Evolutionary conservation across 1,140 invertebrate species (phyloP), one percentile per base, ranked within the genome.

Genomic region (Akabosia matsudoensis): DNA sequence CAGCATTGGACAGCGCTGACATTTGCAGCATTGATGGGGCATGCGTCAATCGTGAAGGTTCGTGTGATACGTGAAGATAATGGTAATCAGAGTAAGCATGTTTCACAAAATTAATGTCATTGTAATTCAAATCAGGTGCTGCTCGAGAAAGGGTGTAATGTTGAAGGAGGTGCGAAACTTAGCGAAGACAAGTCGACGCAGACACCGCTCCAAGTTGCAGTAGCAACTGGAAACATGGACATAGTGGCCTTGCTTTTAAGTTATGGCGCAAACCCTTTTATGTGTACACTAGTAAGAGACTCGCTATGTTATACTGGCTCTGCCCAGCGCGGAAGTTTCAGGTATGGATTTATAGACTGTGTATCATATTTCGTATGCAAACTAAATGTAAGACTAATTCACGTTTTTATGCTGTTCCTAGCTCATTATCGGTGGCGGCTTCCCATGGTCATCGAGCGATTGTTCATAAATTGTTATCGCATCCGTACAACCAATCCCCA

Each of bases 391-490:
- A 10, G 10, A n/a, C 24, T 28, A 64, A 22, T 26, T 61, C 18
- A 74, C 24, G 34, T 76, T 24, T 1, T 22, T 31, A 1, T 33
- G 31, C 34, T 70, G 7, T 75, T 75, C 14, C 33, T n/a, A 73
- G 92, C 83, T 91, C 93, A 45, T 91, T 96, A 82, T 92, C 93
- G 0, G 92, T 96, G 1, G 93, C 93, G 33, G 93, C 93, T 45
- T 90, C 91, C 0, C 93, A 96, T 82, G 94, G 93, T 0, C 92
- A 94, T 74, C 87, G 92, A 73, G 85, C 88, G 0, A 89, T 92
- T 75, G 85, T 96, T 7, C 91, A 93, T 77, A 92, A 93, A 82
- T 85, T 95, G 1, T 85, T 95, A 26, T 90, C 92, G 0, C 92
- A 93, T 82, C 93, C 92, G 1, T 86, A 92, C 2, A 87, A 88